These are phyloP conservation scores for Cervus canadensis DNA, from an alignment of 2,113 vertebrate genomes.

Conservation along the genomic window DNA sequence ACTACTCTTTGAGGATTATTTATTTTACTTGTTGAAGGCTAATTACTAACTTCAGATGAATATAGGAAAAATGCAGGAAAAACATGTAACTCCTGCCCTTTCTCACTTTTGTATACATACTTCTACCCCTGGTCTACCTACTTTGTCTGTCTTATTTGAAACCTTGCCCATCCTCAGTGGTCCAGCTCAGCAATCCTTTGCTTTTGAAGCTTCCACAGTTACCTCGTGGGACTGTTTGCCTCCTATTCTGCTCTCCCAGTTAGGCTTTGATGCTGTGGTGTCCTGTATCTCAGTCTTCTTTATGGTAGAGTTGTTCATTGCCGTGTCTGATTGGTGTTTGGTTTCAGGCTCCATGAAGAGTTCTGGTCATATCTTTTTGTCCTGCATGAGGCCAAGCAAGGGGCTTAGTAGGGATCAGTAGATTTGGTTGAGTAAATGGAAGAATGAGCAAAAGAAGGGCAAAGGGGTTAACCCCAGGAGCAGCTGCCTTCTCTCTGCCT, in stretches of 20 bases:
- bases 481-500: background rate
- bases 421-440: background rate
- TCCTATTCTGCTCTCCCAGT: background rate
- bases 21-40: background rate
- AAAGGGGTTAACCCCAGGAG: background rate
- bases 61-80: background rate
- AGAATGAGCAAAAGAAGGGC: background rate
- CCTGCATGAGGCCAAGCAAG: background rate
- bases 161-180: background rate
- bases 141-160: background rate
- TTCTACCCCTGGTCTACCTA: background rate
- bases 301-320: background rate
- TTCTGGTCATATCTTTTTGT: background rate
- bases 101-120: background rate
- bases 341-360: background rate
- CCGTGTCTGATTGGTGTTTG: background rate
- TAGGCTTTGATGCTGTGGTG: background rate
- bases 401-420: background rate
- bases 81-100: background rate
- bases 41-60: background rate
- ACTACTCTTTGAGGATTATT: background rate
- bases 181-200: background rate
- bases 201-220: background rate
- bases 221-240: background rate
- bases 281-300: background rate